Percentiles rank a stretch among this genome's conserved stretches.
phyloP scores from a whole-genome alignment of 2,888 invertebrate genomes.

The Phymatocera aterrima region DNA sequence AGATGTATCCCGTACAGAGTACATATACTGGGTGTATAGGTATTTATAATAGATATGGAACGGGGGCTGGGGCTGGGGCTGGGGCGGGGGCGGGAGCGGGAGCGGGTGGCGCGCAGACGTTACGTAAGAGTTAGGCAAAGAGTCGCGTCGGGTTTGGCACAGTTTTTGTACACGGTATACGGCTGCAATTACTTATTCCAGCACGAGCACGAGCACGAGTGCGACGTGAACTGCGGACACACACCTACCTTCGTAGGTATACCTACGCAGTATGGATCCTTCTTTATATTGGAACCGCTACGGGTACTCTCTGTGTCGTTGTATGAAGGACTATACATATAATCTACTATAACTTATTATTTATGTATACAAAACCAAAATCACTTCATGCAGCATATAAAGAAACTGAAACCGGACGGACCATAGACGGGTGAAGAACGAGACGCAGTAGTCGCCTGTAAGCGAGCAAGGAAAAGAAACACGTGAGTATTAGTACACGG shows the following conservation, averaged over 20 bases:
- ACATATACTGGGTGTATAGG: not conserved
- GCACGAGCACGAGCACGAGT: too few relatives aligned
- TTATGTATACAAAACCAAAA: too few relatives aligned
- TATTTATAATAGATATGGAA: not conserved
- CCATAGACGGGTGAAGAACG: constrained; percentile 27
- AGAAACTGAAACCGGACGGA: constrained; percentile 19
- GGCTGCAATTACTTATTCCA: too few relatives aligned
- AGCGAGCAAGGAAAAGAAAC: not conserved
- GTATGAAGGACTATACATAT: not conserved
- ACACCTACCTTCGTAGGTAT: not conserved
- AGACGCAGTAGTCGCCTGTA: not conserved
- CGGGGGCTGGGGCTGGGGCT: too few relatives aligned
- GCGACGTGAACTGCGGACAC: not conserved
- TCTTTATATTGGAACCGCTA: too few relatives aligned
- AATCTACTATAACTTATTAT: too few relatives aligned
- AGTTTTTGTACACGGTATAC: too few relatives aligned
- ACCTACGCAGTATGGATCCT: not conserved
- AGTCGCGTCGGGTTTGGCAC: not conserved
- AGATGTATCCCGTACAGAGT: too few relatives aligned
- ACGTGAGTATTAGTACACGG: not conserved
- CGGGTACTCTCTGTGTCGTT: too few relatives aligned
- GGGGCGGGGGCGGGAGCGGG: too few relatives aligned
- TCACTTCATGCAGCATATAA: not conserved
- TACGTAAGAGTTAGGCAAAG: constrained; percentile 34
- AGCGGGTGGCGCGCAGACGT: not conserved